Conservation (phyloP, 2,113 vertebrate genomes). For the Phylloscopus whistleri region DNA sequence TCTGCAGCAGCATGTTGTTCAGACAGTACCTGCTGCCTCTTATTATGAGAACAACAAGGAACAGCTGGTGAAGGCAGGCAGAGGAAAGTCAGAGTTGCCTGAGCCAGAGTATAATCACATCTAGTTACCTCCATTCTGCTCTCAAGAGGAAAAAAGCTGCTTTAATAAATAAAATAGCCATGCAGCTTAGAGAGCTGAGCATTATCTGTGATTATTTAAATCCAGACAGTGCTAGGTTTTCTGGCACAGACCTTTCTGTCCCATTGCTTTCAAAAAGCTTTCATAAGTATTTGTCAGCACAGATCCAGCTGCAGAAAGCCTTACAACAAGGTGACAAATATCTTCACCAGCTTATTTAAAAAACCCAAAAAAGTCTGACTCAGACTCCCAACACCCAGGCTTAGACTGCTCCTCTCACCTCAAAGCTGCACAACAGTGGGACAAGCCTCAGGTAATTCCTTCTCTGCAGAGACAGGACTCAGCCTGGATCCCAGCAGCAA, state of each 20-base stretch:
- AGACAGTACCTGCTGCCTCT: background rate
- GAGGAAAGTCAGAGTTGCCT: background rate
- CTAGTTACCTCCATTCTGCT: background rate
- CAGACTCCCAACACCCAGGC: background rate
- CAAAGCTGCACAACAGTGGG: background rate
- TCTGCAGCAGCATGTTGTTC: background rate
- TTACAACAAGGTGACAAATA: background rate
- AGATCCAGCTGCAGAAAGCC: background rate
- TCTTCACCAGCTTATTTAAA: background rate
- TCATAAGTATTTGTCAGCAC: background rate
- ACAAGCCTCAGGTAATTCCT: background rate
- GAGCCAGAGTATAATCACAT: background rate
- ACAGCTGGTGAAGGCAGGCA: background rate
- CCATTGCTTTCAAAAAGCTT: background rate
- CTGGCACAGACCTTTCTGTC: background rate
- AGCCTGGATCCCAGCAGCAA: background rate
- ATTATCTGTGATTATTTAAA: background rate
- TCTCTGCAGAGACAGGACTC: background rate
- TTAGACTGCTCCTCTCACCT: background rate
- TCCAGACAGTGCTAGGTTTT: background rate
- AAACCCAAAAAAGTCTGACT: background rate
- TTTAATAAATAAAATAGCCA: slow-evolving; percentile 24
- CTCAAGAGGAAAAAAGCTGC: background rate
- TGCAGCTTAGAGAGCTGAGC: background rate
- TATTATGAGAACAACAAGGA: background rate